Percentiles rank a stretch among this genome's conserved stretches.
These are phyloP conservation scores for Oscheius sp. DNA, from an alignment of 2,888 invertebrate genomes.

Conservation along the genomic window DNA sequence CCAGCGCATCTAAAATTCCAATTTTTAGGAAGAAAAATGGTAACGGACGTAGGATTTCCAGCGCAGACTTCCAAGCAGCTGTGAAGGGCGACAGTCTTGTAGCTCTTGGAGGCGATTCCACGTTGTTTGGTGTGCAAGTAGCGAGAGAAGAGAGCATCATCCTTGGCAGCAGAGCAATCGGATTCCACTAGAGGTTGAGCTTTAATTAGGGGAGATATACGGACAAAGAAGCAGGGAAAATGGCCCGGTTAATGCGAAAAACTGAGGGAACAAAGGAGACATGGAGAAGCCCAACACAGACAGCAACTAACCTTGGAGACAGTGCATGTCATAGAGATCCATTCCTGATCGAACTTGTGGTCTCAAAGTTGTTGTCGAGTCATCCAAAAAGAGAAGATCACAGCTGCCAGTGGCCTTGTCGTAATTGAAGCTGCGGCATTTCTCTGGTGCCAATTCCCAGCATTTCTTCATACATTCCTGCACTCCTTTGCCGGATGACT, in stretches of 20 bases:
- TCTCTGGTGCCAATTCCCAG: constrained; percentile 62
- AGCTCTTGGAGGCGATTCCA: constrained; percentile 65
- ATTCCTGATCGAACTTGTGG: constrained; percentile 67
- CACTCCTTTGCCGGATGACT: constrained; percentile 56
- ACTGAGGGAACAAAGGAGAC: neutral
- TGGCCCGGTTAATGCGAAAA: constrained; percentile 4
- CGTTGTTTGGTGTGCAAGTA: constrained; percentile 69
- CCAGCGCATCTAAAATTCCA: constrained; percentile 64
- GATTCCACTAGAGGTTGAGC: constrained; percentile 61
- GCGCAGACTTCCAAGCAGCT: constrained; percentile 70
- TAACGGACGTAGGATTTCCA: constrained; percentile 59
- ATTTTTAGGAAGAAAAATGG: neutral
- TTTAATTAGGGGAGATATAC: constrained; percentile 41
- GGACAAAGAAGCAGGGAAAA: constrained; percentile 7
- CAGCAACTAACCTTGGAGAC: constrained; percentile 62
- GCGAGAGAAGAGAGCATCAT: constrained; percentile 69
- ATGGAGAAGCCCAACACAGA: neutral
- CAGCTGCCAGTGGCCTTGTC: constrained; percentile 68
- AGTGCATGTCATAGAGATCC: constrained; percentile 72
- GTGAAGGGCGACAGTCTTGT: constrained; percentile 66
- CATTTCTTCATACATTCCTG: constrained; percentile 63
- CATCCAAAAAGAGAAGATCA: constrained; percentile 71
- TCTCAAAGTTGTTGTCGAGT: constrained; percentile 67
- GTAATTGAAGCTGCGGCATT: constrained; percentile 73
- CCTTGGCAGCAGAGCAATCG: constrained; percentile 64